phyloP scores from a whole-genome alignment of 2,797 vertebrate species.

The Novumbra hubbsi region DNA sequence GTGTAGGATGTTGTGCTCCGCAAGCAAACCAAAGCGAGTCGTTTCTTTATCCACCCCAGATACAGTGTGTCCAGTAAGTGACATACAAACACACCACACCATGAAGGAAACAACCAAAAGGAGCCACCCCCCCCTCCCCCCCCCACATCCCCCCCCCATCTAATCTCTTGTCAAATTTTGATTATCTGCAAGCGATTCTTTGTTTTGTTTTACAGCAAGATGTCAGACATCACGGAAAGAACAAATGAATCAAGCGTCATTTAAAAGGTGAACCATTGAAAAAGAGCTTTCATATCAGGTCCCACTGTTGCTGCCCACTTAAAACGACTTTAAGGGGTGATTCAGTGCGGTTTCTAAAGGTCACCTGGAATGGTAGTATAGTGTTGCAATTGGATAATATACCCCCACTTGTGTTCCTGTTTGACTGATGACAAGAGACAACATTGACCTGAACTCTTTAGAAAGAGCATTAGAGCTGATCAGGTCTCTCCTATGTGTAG shows the following conservation, averaged over 20 bases:
- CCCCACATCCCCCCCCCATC: too few relatives aligned
- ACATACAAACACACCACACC: conserved; percentile 26
- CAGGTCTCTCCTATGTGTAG: not conserved
- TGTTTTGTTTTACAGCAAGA: not conserved
- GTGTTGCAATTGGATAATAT: not conserved
- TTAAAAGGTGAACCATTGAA: not conserved
- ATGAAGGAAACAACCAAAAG: not conserved
- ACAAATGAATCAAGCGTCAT: not conserved
- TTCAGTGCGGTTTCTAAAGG: not conserved
- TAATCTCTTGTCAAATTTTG: too few relatives aligned
- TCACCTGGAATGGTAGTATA: not conserved
- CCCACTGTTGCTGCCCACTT: not conserved
- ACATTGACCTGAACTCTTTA: not conserved
- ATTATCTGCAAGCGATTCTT: too few relatives aligned
- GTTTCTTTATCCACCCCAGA: conserved; percentile 31
- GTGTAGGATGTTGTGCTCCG: conserved; percentile 45
- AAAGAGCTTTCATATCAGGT: not conserved
- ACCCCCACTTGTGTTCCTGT: not conserved
- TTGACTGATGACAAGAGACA: not conserved
- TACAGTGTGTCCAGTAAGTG: conserved; percentile 26
- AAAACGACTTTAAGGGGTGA: not conserved
- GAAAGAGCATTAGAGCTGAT: not conserved
- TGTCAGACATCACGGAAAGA: not conserved
- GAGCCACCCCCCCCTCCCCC: too few relatives aligned
- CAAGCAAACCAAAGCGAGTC: conserved; percentile 33